These are phyloP conservation scores for Oscheius sp. DNA, from an alignment of 2,888 invertebrate genomes.

Conservation along the genomic window DNA sequence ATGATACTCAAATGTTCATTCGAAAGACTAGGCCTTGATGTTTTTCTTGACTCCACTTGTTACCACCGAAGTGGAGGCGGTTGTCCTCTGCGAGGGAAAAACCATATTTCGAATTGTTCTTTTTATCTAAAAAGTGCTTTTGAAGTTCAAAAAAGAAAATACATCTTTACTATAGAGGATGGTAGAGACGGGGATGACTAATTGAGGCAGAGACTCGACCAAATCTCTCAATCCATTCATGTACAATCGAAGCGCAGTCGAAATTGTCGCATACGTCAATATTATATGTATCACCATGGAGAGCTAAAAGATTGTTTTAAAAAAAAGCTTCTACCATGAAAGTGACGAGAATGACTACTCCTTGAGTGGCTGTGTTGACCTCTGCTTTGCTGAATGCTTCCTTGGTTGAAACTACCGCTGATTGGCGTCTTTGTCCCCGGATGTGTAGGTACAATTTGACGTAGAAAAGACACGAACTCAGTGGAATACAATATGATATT, in stretches of 20 bases:
- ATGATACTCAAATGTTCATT: no score
- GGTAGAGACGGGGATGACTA: slow-evolving; percentile 8
- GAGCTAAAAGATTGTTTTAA: neutral
- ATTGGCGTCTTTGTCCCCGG: neutral
- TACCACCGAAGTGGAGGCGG: neutral
- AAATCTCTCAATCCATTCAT: slow-evolving; percentile 13
- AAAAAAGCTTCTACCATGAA: slow-evolving; percentile 8
- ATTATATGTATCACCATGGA: neutral
- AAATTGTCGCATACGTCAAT: neutral
- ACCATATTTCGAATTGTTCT: neutral
- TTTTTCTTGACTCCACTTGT: no score
- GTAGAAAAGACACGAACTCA: slow-evolving; percentile 17
- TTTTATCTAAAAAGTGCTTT: neutral
- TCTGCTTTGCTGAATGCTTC: neutral
- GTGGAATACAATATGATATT: slow-evolving; percentile 14
- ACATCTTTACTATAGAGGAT: slow-evolving; percentile 14
- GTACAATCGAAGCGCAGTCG: neutral
- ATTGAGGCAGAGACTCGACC: slow-evolving; percentile 1
- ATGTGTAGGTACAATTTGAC: neutral
- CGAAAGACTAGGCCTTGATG: no score
- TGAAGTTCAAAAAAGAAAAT: neutral
- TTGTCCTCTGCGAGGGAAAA: neutral
- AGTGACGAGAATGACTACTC: slow-evolving; percentile 2
- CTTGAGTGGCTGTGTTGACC: neutral
- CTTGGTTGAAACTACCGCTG: neutral